Conservation (phyloP, 2,888 invertebrate genomes). For the Smittia aterrima region DNA sequence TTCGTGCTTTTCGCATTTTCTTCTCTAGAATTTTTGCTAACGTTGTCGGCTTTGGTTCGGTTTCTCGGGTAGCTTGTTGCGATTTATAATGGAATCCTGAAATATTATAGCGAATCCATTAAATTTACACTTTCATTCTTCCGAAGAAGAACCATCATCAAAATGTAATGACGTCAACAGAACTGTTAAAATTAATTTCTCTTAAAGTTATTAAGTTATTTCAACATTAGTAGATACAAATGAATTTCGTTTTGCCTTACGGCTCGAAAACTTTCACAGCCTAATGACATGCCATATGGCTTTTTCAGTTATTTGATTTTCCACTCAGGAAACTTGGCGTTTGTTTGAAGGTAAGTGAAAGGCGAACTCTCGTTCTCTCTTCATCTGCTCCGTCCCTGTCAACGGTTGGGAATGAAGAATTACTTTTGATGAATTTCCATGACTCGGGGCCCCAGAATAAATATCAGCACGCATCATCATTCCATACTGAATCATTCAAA, state of each 20-base stretch:
- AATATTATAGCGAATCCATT: neutral
- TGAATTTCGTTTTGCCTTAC: no score
- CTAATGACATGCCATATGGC: no score
- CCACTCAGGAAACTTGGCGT: no score
- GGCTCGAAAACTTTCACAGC: no score
- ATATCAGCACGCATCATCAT: neutral
- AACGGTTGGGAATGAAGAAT: no score
- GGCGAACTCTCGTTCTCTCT: neutral
- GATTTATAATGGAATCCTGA: neutral
- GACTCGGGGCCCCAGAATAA: neutral
- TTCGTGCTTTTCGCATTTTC: slow-evolving; percentile 7
- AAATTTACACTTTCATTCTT: neutral
- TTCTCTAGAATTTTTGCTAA: neutral
- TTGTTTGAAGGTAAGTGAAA: neutral
- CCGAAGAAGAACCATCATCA: no score
- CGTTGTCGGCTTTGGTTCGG: slow-evolving; percentile 1
- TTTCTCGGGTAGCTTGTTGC: neutral
- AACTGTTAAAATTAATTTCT: no score
- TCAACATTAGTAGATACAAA: no score
- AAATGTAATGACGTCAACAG: no score
- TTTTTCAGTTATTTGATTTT: neutral
- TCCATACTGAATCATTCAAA: neutral
- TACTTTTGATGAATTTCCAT: neutral
- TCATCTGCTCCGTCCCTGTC: neutral
- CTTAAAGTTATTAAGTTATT: no score